Base-by-base conservation (phyloP, 1,140 invertebrate species). In the Bombus soroeensis region DNA sequence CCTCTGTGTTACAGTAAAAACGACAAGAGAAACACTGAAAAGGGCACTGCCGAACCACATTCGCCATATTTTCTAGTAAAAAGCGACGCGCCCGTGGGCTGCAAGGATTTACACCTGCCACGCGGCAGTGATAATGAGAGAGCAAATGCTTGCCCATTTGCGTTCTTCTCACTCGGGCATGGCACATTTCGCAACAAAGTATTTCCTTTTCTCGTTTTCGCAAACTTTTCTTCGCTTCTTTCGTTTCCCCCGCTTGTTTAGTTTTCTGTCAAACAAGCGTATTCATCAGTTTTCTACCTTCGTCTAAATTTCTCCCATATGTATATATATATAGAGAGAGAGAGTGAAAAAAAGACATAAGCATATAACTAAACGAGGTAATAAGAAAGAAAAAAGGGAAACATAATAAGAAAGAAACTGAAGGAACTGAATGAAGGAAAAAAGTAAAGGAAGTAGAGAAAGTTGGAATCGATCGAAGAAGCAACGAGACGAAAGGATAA, bases 11-110 rank as follows among this genome's bases (percentile, higher is more conserved):
- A 89, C 97, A 97, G 94, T 98, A 98, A 94, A 98, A 98, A 71
- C 96, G 96, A 94, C 98, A 99, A 2, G 97, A 95, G 37, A 96
- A 96, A 92, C 98, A 99, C 93, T 98, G 98, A 92, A 97, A 98
- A 1, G 97, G 97, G 81, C 97, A 97, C 89, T 98, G 97, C 59
- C 96, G 96, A 3, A 98, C 97, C 88, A 98, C 97, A 85, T 96
- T 96, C 78, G 95, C 96, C 92, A 98, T 98, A 93, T 98, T 97
- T 71, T 97, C 96, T 39, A 98, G 95, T 68, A 98, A 96, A 89
- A 97, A 96, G 39, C 95, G 93, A 86, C 95, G 95, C 62, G 96
- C 96, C 43, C 93, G 93, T 34, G 94, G 93, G 81, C 95, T 95
- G 71, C 93, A 94, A 68, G 95, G 94, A 92, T 92, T 94, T 86